phyloP scores from a whole-genome alignment of 2,888 invertebrate species.

The Tenthredo distinguenda region DNA sequence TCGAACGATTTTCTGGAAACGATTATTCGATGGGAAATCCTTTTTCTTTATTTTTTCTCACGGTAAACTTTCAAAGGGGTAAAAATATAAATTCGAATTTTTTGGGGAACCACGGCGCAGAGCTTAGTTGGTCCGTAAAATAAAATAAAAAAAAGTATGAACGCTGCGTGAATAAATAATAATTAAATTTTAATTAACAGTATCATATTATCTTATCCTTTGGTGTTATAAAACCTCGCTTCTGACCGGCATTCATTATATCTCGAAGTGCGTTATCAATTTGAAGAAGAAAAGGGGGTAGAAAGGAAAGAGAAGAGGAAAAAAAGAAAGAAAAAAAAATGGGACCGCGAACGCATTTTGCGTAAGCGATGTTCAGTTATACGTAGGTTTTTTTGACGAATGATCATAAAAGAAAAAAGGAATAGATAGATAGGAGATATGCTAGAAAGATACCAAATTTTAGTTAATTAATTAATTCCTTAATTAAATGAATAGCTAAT shows the following conservation, averaged over 20 bases:
- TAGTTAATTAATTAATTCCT: neutral
- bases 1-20: too few species aligned
- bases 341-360: too few species aligned
- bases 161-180: neutral
- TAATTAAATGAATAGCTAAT: neutral
- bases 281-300: neutral
- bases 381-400: neutral
- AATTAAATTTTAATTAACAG: conserved; percentile 10
- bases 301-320: neutral
- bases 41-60: neutral
- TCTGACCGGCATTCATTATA: neutral
- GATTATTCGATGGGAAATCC: neutral
- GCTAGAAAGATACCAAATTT: neutral
- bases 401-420: neutral
- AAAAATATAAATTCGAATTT: neutral
- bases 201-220: conserved; percentile 13
- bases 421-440: neutral
- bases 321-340: neutral
- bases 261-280: neutral
- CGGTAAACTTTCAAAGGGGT: neutral
- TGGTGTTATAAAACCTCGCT: neutral
- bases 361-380: too few species aligned
- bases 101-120: neutral
- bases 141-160: neutral
- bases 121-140: neutral